Evolutionary conservation across 2,888 invertebrate genomes (phyloP).

Genomic region (Lingula anatina): DNA sequence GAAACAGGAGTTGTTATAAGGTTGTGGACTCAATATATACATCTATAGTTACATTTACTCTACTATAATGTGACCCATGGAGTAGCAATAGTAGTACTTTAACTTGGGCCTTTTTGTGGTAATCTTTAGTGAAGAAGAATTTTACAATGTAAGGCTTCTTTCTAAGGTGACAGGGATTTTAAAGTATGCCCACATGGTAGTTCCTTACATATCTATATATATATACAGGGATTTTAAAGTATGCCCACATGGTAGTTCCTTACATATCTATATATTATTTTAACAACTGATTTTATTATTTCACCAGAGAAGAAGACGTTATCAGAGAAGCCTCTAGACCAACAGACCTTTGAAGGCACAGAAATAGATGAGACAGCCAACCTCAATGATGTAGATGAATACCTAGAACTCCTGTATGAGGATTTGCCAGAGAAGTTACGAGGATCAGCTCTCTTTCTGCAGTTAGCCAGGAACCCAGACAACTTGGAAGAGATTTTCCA

Average conservation of each 20-base stretch:
- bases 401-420: constrained; percentile 94
- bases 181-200: not conserved
- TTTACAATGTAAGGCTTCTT: no score
- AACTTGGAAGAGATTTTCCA: constrained; percentile 88
- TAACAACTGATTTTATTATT: constrained; percentile 5
- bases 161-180: no score
- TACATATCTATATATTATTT: not conserved
- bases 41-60: no score
- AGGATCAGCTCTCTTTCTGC: constrained; percentile 85
- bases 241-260: not conserved
- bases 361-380: constrained; percentile 59
- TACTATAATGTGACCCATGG: no score
- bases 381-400: constrained; percentile 83
- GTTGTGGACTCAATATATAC: no score
- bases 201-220: not conserved
- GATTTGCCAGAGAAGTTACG: constrained; percentile 76
- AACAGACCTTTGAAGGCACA: constrained; percentile 37
- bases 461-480: constrained; percentile 87
- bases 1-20: no score
- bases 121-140: no score
- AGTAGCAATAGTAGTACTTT: no score
- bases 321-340: constrained; percentile 32
- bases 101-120: no score
- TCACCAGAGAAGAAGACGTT: constrained; percentile 38
- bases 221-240: not conserved